phyloP scores from a whole-genome alignment of 2,113 vertebrate species.

The Ranitomeya variabilis region DNA sequence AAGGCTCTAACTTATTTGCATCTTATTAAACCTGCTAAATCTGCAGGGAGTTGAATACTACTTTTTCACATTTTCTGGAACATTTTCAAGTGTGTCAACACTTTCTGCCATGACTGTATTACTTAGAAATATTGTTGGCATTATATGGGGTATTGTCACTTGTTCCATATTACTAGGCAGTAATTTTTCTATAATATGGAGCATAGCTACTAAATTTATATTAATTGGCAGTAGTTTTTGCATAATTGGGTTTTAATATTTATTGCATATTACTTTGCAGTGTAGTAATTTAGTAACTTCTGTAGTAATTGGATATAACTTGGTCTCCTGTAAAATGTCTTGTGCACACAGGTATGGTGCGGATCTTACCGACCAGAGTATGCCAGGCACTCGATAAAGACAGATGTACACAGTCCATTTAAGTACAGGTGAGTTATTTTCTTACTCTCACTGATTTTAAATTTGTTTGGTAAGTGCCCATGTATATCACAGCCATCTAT shows the following conservation, averaged over 20 bases:
- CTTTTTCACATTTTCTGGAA: too few species aligned
- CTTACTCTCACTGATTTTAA: not conserved
- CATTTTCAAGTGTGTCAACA: too few species aligned
- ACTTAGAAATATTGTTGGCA: not conserved
- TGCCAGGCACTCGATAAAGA: conserved; percentile 92
- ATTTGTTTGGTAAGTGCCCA: too few species aligned
- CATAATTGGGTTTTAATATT: not conserved
- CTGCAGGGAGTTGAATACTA: too few species aligned
- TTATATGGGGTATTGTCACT: not conserved
- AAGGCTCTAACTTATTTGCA: too few species aligned
- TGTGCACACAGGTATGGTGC: conserved; percentile 81
- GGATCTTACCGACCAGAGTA: conserved; percentile 94
- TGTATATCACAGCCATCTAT: not conserved
- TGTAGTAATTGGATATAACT: not conserved
- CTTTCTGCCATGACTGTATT: not conserved
- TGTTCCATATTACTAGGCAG: not conserved
- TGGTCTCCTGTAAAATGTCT: not conserved
- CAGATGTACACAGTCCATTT: conserved; percentile 92
- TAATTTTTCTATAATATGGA: not conserved
- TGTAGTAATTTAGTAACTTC: not conserved
- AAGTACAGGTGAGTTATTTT: conserved; percentile 84
- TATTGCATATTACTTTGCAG: not conserved
- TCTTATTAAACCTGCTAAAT: too few species aligned
- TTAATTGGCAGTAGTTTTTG: not conserved
- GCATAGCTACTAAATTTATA: not conserved